A percentile compares a stretch with the other conserved stretches of the same genome.
Evolutionary conservation across 2,113 vertebrate genomes (phyloP).

Genomic region (Strix aluco): DNA sequence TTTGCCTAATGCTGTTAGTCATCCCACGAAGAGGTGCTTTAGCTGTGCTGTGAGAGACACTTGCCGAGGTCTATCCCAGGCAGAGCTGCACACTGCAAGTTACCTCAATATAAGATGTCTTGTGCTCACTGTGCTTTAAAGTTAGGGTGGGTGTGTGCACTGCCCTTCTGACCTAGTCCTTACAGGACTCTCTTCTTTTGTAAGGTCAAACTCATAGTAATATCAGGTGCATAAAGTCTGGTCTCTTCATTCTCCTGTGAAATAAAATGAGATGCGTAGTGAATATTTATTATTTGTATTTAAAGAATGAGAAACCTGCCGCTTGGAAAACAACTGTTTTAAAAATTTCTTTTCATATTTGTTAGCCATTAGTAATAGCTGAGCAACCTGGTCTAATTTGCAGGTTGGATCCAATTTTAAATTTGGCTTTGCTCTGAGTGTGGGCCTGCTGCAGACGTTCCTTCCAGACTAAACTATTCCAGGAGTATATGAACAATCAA

Average conservation of each 20-base stretch:
- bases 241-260: not conserved
- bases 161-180: not conserved
- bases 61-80: not conserved
- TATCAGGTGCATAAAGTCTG: not conserved
- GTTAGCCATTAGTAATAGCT: not conserved
- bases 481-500: not conserved
- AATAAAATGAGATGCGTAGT: not conserved
- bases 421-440: not conserved
- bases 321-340: not conserved
- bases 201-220: not conserved
- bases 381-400: not conserved
- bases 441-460: not conserved
- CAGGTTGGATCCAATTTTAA: not conserved
- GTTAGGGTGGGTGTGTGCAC: not conserved
- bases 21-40: not conserved
- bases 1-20: not conserved
- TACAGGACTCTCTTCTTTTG: not conserved
- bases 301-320: not conserved
- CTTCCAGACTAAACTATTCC: not conserved
- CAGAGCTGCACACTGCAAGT: not conserved
- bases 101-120: not conserved
- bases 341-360: not conserved
- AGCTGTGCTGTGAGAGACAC: not conserved
- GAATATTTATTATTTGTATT: not conserved
- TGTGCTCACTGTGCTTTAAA: not conserved